Base-by-base conservation (phyloP, 2,113 vertebrate genomes). In the Charina bottae region DNA sequence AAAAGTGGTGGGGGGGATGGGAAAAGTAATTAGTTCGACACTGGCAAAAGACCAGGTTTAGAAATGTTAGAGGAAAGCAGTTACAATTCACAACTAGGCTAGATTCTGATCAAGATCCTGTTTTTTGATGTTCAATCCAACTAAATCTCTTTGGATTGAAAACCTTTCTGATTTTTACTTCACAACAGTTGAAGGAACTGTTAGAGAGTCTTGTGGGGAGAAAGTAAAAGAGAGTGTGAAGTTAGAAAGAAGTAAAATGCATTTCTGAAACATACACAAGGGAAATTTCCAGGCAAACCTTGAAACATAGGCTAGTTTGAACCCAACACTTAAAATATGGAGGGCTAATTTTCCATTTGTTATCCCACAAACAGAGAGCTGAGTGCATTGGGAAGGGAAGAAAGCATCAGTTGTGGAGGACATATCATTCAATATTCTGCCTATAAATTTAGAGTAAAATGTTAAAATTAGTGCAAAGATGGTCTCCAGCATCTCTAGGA, bases 381-480 rank as follows among this genome's bases (percentile, higher is more conserved):
- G 94, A 91, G 94, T 96, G 93, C 88, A 93, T 91, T 90, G 93
- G 87, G 91, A 89, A 95, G 93, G 94, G 95, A 97, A 93, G 93
- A 94, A 95, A 95, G 91, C 95, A 96, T 95, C 59, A 95, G 96
- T 95, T 89, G 94, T 85, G 93, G 90, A 96, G 95, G 94, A 93
- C 93, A 59, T 6, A 96, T 94, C 96, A 83, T 72, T 95, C 96
- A 92, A 96, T 93, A 0, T 78, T 87, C 95, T 93, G 93, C 97
- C 97, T 98, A 98, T 96, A 95, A 96, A 95, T 96, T 28, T 86
- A 95, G 94, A 95, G 93, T 94, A 94, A 89, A 94, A 95, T 94
- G 97, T 97, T 96, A 93, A 92, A 92, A 90, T 55, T 92, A 92
- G 89, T 94, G 94, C 90, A 94, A 95, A 0, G 0, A 93, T 96